These are phyloP conservation scores for Drosophila barbarae DNA, from an alignment of 2,888 invertebrate species.

Conservation along the genomic window DNA sequence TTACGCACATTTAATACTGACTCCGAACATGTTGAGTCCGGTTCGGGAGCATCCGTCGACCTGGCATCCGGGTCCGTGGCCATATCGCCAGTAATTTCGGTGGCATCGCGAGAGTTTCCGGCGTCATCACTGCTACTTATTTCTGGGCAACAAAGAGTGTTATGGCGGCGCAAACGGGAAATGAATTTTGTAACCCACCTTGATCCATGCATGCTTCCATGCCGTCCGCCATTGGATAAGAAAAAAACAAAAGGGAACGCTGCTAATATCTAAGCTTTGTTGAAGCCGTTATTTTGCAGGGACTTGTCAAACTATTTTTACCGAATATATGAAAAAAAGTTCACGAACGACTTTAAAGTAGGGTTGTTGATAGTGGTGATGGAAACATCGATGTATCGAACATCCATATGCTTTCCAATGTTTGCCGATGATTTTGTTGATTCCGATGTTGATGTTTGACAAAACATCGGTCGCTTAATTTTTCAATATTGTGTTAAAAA, in stretches of 20 bases:
- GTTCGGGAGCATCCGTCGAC: not conserved
- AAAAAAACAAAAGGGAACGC: not conserved
- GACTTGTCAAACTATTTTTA: not conserved
- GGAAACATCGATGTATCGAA: too few species aligned
- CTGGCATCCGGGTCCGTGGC: not conserved
- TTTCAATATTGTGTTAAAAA: too few species aligned
- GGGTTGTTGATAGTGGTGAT: too few species aligned
- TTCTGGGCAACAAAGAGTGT: conserved; percentile 8
- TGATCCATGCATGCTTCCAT: conserved; percentile 20
- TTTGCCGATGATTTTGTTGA: too few species aligned
- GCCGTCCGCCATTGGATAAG: not conserved
- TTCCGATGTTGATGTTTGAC: too few species aligned
- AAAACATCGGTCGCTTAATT: too few species aligned
- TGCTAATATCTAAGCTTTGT: not conserved
- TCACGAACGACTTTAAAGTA: conserved; percentile 5
- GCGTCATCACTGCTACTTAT: conserved; percentile 7
- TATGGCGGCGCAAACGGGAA: not conserved
- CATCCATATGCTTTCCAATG: too few species aligned
- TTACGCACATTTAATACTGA: conserved; percentile 12
- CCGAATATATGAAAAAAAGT: not conserved
- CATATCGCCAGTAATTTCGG: not conserved
- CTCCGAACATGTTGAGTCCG: conserved; percentile 11
- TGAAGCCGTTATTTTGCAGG: not conserved
- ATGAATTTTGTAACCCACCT: conserved; percentile 16
- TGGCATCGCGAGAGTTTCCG: not conserved